Evolutionary conservation across 2,797 vertebrate genomes (phyloP).

Genomic region (Acanthurus tractus): DNA sequence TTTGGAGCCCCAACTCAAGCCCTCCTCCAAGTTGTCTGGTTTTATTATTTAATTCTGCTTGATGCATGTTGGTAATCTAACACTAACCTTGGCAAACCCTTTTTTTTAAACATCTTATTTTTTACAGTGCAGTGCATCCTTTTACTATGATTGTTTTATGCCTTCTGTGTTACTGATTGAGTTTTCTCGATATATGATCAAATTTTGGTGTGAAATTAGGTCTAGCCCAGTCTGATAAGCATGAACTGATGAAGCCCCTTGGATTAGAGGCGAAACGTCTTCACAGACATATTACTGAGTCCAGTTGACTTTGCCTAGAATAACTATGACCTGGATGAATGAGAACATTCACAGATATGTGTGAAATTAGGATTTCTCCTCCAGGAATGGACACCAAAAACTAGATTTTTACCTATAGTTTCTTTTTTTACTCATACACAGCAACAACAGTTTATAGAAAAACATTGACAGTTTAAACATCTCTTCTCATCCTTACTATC

Average conservation of each 20-base stretch:
- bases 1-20: not conserved
- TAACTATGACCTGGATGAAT: no score
- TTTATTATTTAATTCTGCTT: not conserved
- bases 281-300: no score
- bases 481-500: not conserved
- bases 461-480: not conserved
- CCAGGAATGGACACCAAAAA: not conserved
- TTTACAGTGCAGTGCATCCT: not conserved
- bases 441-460: not conserved
- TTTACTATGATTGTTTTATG: no score
- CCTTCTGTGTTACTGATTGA: no score
- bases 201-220: not conserved
- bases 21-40: not conserved
- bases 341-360: no score
- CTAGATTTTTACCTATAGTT: not conserved
- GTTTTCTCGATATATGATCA: not conserved
- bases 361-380: not conserved
- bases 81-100: no score
- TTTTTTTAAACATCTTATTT: not conserved
- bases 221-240: no score
- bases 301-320: no score
- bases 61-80: not conserved
- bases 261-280: no score
- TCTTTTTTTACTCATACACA: not conserved
- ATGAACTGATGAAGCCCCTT: no score